Evolutionary conservation across 2,113 vertebrate species (phyloP).

Genomic region (Cyanistes caeruleus): DNA sequence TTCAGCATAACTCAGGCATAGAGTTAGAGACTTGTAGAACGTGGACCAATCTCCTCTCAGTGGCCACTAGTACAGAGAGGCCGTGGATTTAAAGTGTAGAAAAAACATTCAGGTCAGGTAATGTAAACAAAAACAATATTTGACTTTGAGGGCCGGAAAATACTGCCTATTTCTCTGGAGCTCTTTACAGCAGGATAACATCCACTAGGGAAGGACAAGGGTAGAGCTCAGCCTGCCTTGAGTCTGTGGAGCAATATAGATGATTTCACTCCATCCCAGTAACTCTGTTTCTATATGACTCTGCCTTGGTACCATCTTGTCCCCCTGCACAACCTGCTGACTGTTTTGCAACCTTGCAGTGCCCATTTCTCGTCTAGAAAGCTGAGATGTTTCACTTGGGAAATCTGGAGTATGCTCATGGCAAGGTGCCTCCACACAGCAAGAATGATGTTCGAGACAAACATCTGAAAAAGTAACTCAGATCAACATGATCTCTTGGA

Average conservation of each 20-base stretch:
- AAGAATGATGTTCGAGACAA: background rate
- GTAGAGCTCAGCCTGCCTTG: background rate
- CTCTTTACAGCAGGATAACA: background rate
- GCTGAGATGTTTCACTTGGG: background rate
- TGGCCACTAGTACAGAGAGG: background rate
- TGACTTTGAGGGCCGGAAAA: background rate
- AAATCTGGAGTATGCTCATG: background rate
- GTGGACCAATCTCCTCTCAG: background rate
- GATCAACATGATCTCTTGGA: background rate
- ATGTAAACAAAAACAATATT: background rate
- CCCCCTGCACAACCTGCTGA: background rate
- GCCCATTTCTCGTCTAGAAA: background rate
- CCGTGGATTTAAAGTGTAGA: background rate
- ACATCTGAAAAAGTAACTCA: background rate
- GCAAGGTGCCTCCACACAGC: background rate
- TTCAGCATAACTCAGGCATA: fast-evolving
- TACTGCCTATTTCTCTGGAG: background rate
- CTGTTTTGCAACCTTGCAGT: background rate
- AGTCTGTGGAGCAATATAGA: background rate
- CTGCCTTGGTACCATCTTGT: background rate
- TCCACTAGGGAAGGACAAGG: background rate
- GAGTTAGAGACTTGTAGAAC: background rate
- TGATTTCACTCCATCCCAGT: background rate
- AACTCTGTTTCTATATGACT: background rate
- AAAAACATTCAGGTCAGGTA: background rate